Evolutionary conservation across 1,140 invertebrate species (phyloP).

Genomic region (Chironomus tepperi): DNA sequence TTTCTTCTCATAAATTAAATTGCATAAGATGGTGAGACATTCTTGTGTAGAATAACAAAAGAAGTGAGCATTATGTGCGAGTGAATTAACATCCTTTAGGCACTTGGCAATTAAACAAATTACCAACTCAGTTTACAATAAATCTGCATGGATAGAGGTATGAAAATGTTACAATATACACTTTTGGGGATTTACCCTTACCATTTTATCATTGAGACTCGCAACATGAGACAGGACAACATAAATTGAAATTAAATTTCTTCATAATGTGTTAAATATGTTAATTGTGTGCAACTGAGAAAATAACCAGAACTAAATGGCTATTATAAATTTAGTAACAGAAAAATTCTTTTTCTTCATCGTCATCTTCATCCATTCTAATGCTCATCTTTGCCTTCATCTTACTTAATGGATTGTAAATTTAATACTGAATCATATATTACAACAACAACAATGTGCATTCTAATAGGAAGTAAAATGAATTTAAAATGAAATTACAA

Average conservation of each 20-base stretch:
- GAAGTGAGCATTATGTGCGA: not conserved
- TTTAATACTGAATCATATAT: not conserved
- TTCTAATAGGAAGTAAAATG: not conserved
- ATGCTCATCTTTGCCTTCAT: not conserved
- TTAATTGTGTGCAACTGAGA: slow-evolving; percentile 11
- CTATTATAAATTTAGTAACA: not conserved
- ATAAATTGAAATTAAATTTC: slow-evolving; percentile 22
- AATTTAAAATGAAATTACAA: slow-evolving; percentile 1
- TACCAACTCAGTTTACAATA: not conserved
- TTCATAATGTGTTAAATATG: slow-evolving; percentile 23
- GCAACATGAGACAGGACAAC: not conserved
- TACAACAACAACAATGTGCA: too few relatives aligned
- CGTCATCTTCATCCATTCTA: not conserved
- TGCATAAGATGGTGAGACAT: not conserved
- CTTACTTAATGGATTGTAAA: slow-evolving; percentile 21
- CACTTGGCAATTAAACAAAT: slow-evolving; percentile 22
- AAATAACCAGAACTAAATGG: not conserved
- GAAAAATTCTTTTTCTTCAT: not conserved
- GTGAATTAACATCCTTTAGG: not conserved
- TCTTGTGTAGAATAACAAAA: not conserved
- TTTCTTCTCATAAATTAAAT: not conserved
- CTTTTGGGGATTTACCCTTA: not conserved
- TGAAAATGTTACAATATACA: too few relatives aligned
- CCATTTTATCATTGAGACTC: not conserved
- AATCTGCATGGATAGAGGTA: not conserved